These are phyloP conservation scores for Acanthiza pusilla DNA, from an alignment of 2,797 vertebrate species.

Conservation along the genomic window DNA sequence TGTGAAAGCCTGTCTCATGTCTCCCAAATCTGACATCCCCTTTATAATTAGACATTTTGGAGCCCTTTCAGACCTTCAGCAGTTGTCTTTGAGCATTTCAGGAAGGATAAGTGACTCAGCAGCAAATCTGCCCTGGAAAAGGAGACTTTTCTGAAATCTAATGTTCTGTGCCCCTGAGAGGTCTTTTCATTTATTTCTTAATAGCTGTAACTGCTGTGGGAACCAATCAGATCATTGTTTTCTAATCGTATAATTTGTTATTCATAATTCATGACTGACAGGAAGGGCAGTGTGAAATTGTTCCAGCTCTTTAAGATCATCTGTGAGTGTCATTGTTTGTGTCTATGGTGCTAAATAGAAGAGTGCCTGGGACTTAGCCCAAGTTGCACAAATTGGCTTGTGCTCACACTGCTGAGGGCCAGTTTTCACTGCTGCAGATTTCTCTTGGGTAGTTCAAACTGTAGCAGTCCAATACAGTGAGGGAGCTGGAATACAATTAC, in stretches of 20 bases:
- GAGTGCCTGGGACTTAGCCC: neutral
- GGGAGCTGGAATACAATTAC: neutral
- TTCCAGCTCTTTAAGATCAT: neutral
- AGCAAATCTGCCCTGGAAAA: neutral
- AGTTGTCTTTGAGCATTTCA: conserved; percentile 20
- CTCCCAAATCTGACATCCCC: conserved; percentile 14
- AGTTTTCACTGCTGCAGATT: neutral
- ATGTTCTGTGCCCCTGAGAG: neutral
- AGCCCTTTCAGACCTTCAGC: conserved; percentile 27
- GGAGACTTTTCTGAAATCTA: neutral
- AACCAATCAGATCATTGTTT: conserved; percentile 11
- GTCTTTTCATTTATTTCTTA: conserved; percentile 27
- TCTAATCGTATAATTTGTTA: neutral
- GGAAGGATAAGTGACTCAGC: neutral
- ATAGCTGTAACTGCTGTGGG: neutral
- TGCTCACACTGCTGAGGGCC: neutral
- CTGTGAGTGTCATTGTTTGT: neutral
- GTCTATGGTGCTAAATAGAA: neutral
- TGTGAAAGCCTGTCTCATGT: conserved; percentile 37
- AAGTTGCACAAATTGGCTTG: neutral
- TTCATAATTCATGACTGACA: neutral
- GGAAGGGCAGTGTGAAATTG: neutral
- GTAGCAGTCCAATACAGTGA: neutral
- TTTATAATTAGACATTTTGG: conserved; percentile 12
- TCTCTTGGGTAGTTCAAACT: neutral